Evolutionary conservation across 37 sponge, comb jelly and placozoan species (phyloP).

Genomic region (Ianthella basta): DNA sequence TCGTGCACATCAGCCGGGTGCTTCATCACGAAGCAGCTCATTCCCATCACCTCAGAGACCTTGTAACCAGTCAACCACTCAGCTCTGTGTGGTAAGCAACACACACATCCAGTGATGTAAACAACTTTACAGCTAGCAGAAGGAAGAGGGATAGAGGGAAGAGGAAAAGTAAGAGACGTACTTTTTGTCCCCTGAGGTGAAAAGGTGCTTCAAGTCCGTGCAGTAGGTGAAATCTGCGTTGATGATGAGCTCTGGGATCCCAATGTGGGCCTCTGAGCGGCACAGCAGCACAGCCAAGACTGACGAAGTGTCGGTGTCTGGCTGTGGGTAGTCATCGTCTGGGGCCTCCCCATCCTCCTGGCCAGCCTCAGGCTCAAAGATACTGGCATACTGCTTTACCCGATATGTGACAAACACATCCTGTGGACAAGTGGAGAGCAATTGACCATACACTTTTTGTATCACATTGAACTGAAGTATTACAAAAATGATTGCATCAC

Average conservation of each 20-base stretch:
- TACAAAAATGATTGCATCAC: not conserved
- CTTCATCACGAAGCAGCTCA: not conserved
- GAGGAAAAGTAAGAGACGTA: not conserved
- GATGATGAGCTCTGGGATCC: constrained; percentile 4
- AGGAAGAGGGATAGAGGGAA: not conserved
- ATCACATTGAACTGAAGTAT: not conserved
- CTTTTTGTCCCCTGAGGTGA: not conserved
- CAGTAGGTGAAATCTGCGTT: not conserved
- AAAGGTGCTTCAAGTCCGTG: not conserved
- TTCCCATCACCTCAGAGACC: not conserved
- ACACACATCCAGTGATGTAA: not conserved
- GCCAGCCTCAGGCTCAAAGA: too few species aligned
- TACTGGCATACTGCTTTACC: too few species aligned
- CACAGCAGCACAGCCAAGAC: not conserved
- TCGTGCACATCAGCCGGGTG: not conserved
- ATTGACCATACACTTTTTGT: not conserved
- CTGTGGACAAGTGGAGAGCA: too few species aligned
- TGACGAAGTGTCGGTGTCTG: not conserved
- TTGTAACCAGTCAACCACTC: constrained; percentile 21
- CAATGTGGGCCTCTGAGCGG: not conserved
- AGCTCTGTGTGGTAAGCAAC: not conserved
- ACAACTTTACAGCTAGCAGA: not conserved
- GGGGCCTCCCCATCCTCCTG: too few species aligned
- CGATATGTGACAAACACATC: too few species aligned
- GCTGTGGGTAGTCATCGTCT: too few species aligned